These are phyloP conservation scores for Tinea semifulvella DNA, from an alignment of 2,888 invertebrate species.

Conservation along the genomic window DNA sequence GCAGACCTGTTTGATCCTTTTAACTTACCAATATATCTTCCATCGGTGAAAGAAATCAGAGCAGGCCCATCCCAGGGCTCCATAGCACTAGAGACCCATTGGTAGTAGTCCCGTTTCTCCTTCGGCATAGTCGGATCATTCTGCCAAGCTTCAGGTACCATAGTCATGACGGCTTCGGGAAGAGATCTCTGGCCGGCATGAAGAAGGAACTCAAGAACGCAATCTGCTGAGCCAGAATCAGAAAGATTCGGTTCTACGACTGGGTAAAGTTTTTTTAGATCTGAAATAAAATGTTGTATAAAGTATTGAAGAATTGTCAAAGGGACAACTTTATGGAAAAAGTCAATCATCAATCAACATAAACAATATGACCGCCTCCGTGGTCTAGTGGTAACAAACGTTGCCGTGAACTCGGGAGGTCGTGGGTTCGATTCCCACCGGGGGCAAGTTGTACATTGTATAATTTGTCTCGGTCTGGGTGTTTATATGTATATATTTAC, in stretches of 20 bases:
- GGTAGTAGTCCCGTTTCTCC: conserved; percentile 94
- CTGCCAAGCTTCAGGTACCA: conserved; percentile 99
- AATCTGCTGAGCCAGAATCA: conserved; percentile 97
- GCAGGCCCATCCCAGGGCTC: conserved; percentile 99
- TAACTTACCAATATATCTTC: conserved; percentile 88
- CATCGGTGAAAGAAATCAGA: conserved; percentile 96
- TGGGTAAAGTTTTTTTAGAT: conserved; percentile 90
- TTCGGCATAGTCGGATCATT: conserved; percentile 92
- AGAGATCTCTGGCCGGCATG: conserved; percentile 91
- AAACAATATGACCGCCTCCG: too few relatives aligned
- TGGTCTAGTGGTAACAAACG: too few relatives aligned
- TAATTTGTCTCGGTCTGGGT: too few relatives aligned
- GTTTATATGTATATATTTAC: too few relatives aligned
- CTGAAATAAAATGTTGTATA: conserved; percentile 26
- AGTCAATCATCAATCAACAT: too few relatives aligned
- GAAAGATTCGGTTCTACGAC: conserved; percentile 98
- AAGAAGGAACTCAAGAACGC: conserved; percentile 95
- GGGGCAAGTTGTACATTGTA: too few relatives aligned
- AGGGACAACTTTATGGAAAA: too few relatives aligned
- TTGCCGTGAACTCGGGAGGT: too few relatives aligned
- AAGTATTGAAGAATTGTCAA: too few relatives aligned
- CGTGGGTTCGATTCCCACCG: too few relatives aligned
- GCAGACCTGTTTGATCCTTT: too few relatives aligned
- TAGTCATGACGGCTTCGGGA: conserved; percentile 98
- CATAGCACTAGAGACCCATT: conserved; percentile 98